Conservation (phyloP, 2,113 vertebrate species). For the Nycticebus coucang region DNA sequence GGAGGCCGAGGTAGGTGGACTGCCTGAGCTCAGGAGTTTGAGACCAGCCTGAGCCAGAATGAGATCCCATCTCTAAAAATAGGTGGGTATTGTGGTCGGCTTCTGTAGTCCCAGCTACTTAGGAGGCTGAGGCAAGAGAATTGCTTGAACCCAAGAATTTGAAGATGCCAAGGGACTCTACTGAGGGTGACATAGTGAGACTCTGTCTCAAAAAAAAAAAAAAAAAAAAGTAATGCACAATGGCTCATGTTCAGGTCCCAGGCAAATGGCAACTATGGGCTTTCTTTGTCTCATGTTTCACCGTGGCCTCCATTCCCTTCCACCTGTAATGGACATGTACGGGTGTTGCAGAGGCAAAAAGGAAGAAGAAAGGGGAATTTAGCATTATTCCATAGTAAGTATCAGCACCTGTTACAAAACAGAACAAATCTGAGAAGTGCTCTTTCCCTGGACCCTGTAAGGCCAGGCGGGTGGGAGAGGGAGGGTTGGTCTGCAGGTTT, state of each 20-base stretch:
- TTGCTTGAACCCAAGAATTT: too few relatives aligned
- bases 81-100: too few relatives aligned
- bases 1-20: too few relatives aligned
- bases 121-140: too few relatives aligned
- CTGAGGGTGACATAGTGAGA: too few relatives aligned
- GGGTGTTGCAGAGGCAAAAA: background rate
- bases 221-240: background rate
- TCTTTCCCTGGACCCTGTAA: background rate
- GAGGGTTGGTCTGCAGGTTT: background rate
- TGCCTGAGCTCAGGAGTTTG: too few relatives aligned
- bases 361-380: background rate
- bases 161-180: too few relatives aligned
- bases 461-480: background rate
- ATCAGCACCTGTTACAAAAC: background rate
- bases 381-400: background rate
- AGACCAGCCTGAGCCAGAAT: too few relatives aligned
- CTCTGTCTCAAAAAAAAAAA: too few relatives aligned
- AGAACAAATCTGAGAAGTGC: background rate
- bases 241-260: background rate
- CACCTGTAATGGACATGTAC: background rate
- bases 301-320: background rate
- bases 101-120: too few relatives aligned
- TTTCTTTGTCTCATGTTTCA: background rate
- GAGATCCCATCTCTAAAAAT: too few relatives aligned
- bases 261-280: background rate